Evolutionary conservation across 2,888 invertebrate genomes (phyloP), one percentile per base, ranked within the genome.

Genomic region (Stictocephala bisonia): DNA sequence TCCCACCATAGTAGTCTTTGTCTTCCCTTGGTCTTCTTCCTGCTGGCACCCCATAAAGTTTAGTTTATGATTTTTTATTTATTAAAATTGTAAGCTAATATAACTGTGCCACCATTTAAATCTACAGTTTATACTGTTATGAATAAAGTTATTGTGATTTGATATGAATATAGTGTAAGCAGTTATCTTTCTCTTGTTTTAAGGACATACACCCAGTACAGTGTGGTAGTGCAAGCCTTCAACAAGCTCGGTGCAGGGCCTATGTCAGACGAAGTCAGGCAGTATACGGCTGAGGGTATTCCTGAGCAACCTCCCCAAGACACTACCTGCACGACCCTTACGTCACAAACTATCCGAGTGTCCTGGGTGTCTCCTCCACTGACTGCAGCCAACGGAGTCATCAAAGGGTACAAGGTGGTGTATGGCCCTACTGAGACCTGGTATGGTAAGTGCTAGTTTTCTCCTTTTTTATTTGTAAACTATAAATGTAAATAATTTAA

Each of bases 211-310:
- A 97, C 96, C 0, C 95, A 96, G 84, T 97, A 97, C 85, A 92
- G 95, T n/a, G 93, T 97, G 22, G 96, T 97, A 20, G 95, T 97
- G 7, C 96, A 96, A 85, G 96, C 95, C 0, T 97, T 95, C 84
- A 98, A 97, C 85, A 94, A 94, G 84, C 92, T 96, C 81, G 97
- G 97, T 13, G 92, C 95, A 1, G 97, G 97, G 29, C 97, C 97
- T 0, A 90, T 94, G 82, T 94, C 95, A 51, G 92, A 92, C 67
- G 96, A 96, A 84, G 90, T 93, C 44, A 92, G 93, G 81, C 95
- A 95, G 73, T 95, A 95, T 83, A 97, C 97, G 1, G 94, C 97
- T 11, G 97, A 98, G 87, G 97, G 97, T 64, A 92, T 93, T 0
- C 96, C 95, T 13, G 95, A 96, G 79, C 94, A 95, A 80, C 92